A percentile compares a stretch with the other conserved stretches of the same genome.
phyloP scores from a whole-genome alignment of 1,140 invertebrate species.

The Oncopeltus fasciatus region DNA sequence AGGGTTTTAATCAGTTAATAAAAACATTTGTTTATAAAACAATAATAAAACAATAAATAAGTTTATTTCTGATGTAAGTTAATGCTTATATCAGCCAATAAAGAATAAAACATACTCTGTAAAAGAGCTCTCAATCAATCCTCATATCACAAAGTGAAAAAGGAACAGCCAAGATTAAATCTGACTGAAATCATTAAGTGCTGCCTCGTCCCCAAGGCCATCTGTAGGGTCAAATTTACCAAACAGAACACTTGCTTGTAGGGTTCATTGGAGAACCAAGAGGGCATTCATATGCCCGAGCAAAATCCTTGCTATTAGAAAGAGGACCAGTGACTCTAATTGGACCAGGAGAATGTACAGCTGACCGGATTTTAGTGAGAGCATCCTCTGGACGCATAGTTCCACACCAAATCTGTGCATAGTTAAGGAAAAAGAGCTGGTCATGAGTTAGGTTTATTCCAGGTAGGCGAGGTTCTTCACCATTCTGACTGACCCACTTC shows the following conservation, averaged over 20 bases:
- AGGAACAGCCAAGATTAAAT: no score
- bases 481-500: constrained; percentile 58
- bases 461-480: constrained; percentile 54
- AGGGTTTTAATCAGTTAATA: no score
- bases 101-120: no score
- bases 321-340: constrained; percentile 82
- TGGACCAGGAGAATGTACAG: constrained; percentile 86
- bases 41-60: no score
- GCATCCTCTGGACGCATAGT: constrained; percentile 93
- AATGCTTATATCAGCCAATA: no score
- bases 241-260: constrained; percentile 76
- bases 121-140: no score
- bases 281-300: constrained; percentile 62
- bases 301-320: constrained; percentile 84
- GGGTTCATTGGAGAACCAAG: constrained; percentile 74
- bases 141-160: no score
- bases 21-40: no score
- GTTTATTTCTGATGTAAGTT: no score
- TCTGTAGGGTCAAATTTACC: no score
- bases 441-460: constrained; percentile 71
- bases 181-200: no score
- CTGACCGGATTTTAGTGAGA: constrained; percentile 80
- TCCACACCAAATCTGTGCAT: constrained; percentile 93
- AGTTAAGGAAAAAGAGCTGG: constrained; percentile 79
- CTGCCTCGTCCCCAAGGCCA: no score